Evolutionary conservation across 2,113 vertebrate genomes (phyloP).

Genomic region (Kobus ellipsiprymnus): DNA sequence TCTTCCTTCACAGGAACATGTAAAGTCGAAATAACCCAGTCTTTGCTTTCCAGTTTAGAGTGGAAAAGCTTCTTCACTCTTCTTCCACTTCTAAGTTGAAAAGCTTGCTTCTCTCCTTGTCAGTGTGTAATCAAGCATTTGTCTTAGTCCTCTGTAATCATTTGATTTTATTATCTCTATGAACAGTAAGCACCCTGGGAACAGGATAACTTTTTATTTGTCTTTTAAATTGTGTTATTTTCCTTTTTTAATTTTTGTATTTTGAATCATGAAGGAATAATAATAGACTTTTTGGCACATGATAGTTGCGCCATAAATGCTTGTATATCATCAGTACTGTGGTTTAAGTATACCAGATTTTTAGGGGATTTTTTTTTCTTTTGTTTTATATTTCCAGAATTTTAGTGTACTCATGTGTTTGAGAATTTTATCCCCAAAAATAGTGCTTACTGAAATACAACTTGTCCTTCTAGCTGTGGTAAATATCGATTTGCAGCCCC

Average conservation of each 20-base stretch:
- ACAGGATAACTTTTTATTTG: background rate
- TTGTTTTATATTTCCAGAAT: background rate
- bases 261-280: background rate
- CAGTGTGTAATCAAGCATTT: background rate
- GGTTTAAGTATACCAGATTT: background rate
- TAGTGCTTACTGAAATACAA: background rate
- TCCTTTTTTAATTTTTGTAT: background rate
- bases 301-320: background rate
- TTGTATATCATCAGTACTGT: background rate
- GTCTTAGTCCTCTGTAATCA: background rate
- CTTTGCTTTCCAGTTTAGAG: background rate
- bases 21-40: background rate
- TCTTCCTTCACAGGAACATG: background rate
- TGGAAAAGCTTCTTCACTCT: background rate
- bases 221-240: background rate
- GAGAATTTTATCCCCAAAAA: background rate
- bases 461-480: background rate
- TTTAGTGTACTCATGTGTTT: background rate
- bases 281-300: background rate
- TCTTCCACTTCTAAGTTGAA: too few species aligned
- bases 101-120: background rate
- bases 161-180: background rate
- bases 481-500: background rate
- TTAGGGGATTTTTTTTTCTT: background rate
- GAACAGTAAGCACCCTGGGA: background rate